Conservation (phyloP, 2,888 invertebrate genomes). For the Germaria angustata region DNA sequence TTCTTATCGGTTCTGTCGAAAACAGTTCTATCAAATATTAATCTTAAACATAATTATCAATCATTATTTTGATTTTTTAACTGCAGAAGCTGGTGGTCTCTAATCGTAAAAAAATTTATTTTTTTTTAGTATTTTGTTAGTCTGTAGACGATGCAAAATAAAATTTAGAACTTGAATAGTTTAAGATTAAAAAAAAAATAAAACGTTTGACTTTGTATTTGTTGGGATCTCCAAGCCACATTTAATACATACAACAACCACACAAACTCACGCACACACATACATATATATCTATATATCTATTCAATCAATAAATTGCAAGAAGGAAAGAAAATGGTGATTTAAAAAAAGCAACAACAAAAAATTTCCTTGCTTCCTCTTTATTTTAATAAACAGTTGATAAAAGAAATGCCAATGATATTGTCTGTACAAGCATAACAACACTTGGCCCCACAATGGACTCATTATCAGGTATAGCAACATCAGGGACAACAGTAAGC, state of each 20-base stretch:
- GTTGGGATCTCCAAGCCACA: not conserved
- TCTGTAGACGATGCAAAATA: too few species aligned
- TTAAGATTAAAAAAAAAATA: too few species aligned
- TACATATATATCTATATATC: not conserved
- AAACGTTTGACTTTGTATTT: not conserved
- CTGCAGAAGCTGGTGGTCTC: too few species aligned
- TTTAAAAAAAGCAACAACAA: conserved; percentile 18
- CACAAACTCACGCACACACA: not conserved
- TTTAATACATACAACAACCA: not conserved
- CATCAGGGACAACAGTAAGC: not conserved
- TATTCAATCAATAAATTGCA: not conserved
- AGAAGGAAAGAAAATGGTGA: not conserved
- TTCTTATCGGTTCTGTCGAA: too few species aligned
- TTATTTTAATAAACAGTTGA: conserved; percentile 74
- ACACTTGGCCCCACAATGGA: conserved; percentile 39
- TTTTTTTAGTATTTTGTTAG: too few species aligned
- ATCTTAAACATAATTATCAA: too few species aligned
- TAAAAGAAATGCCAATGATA: conserved; percentile 76
- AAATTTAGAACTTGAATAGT: too few species aligned
- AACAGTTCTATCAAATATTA: too few species aligned
- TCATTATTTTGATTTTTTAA: too few species aligned
- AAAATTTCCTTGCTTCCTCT: conserved; percentile 24
- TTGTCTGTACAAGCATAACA: conserved; percentile 67
- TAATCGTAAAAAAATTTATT: too few species aligned
- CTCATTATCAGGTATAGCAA: not conserved